Conservation (phyloP, 2,113 vertebrate genomes). For the Falco punctatus region DNA sequence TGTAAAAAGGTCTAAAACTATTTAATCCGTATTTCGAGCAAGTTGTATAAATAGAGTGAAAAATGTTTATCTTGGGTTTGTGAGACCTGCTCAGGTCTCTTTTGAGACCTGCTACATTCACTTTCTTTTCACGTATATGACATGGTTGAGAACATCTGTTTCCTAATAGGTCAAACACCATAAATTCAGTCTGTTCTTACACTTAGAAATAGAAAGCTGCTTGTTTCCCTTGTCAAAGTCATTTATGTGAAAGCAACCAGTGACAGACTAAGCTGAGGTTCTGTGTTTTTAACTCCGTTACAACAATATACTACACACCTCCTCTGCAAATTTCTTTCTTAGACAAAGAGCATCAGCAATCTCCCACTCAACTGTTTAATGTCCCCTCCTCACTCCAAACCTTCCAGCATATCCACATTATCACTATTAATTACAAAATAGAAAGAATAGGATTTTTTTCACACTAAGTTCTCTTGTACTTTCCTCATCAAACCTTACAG, state of each 20-base stretch:
- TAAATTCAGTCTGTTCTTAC: neutral
- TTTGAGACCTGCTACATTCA: neutral
- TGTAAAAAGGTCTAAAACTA: neutral
- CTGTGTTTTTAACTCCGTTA: neutral
- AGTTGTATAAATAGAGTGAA: neutral
- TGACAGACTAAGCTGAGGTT: neutral
- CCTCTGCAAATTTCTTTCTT: neutral
- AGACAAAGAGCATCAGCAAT: neutral
- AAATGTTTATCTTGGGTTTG: neutral
- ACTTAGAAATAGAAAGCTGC: neutral
- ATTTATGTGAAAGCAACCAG: neutral
- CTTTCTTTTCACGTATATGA: neutral
- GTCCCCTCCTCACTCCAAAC: neutral
- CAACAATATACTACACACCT: neutral
- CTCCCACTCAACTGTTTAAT: neutral
- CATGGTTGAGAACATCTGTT: neutral
- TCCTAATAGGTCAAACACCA: neutral
- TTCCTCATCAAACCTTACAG: neutral
- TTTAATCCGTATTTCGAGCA: neutral
- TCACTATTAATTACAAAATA: neutral
- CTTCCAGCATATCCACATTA: accelerated
- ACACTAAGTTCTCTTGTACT: accelerated
- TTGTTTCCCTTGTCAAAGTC: neutral
- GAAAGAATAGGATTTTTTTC: neutral
- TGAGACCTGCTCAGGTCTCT: neutral